Evolutionary conservation across 2,113 vertebrate species (phyloP), one percentile per base, ranked within the genome.

Genomic region (Anarhynchus alexandrinus): DNA sequence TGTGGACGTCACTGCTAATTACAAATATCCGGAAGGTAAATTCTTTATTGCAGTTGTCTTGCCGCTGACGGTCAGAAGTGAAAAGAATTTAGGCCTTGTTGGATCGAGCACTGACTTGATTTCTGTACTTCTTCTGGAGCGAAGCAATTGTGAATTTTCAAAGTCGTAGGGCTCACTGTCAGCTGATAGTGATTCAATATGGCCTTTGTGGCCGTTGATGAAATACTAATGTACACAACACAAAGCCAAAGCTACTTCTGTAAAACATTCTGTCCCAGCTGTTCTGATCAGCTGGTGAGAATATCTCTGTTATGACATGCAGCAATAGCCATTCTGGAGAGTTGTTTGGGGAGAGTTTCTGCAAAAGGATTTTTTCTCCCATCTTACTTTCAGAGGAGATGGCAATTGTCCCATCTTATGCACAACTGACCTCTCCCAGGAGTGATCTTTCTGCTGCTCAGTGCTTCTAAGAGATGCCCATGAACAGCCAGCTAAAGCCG

Each of bases 21-120:
- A 99, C 98, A 99, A 99, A 94, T 91, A 98, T 70, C 89, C 66
- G 40, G 99, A 99, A 98, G 99, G 99, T 99, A 94, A 95, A 80
- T 32, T 73, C 36, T 78, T 79, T 52, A 32, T 29, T 87, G 27
- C n/a, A 61, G 12, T 64, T 71, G 10, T 74, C 79, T 82, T 87
- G n/a, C 21, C 40, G 59, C 15, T 19, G 32, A 52, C 43, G 15
- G 47, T 74, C 69, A 77, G 32, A 67, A 58, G 15, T 20, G 6
- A 72, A 64, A 67, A 79, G 17, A 91, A 52, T 66, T 86, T 80
- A 64, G 66, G 52, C 32, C 25, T 78, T 10, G 1, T 27, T 84
- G 26, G 66, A 52, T 23, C 5, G 20, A 84, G 49, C 43, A 77
- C 13, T 49, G 42, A 51, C 14, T 40, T 52, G 20, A 69, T 66